Base-by-base conservation (phyloP, 2,113 vertebrate species). In the Syrmaticus mikado region DNA sequence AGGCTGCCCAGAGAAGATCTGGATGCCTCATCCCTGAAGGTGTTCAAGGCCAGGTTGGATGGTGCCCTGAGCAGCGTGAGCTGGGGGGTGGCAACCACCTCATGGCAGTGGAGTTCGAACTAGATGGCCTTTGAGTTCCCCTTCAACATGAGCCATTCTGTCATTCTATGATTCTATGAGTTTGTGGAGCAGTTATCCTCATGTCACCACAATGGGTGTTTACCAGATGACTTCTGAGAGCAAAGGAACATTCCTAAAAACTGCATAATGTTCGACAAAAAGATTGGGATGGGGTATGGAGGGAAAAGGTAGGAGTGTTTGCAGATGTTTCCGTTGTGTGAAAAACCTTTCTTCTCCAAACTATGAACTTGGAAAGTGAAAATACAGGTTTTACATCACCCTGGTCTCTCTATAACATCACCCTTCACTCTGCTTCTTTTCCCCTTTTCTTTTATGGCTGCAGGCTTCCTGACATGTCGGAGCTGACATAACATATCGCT, bases 341-440 rank as follows among this genome's bases (percentile, higher is more conserved):
- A 64, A 82, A 84, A 75, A 24, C 64, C 9, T 77, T 78, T 61
- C 50, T 71, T 70, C 24, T 75, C 48, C 18, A 30, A 11, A 40
- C 15, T 41, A 48, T 27, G 75, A 45, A 75, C 13, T 6, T 28
- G 38, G 32, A 40, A 62, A 30, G 32, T 15, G 11, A 67, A 85
- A 20, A 83, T 2, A 0, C 28, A 65, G 19, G 12, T 11, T 85
- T 81, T 45, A 64, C 16, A 71, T 30, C 11, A 67, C 50, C 46
- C 27, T 41, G 36, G 46, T 50, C 10, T 27, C 10, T 0, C 0
- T 0, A 3, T 45, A 61, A 16, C 20, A 80, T 41, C 61, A 65
- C 11, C 7, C 9, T 77, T 74, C 13, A 65, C 1, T 0, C 7
- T 27, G 2, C 7, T 64, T 13, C 34, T 71, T 30, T 19, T 20